Conservation (phyloP, 2,113 vertebrate species). For the Sylvietta virens region DNA sequence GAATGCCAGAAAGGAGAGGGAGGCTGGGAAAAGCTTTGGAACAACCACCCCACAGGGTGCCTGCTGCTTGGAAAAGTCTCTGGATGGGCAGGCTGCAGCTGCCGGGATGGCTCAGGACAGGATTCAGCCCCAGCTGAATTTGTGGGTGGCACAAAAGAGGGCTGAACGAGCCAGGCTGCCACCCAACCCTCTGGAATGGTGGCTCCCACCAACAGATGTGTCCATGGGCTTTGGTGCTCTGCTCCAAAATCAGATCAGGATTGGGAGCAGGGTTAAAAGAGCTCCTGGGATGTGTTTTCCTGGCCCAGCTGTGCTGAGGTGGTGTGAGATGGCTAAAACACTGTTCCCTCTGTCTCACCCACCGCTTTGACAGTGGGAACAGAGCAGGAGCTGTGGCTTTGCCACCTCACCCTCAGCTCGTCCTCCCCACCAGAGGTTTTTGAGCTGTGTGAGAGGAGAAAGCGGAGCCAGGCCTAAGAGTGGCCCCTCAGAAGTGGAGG, state of each 20-base stretch:
- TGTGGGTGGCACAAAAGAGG: not conserved
- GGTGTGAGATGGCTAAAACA: fast-evolving
- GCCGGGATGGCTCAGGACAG: not conserved
- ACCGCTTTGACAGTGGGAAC: fast-evolving
- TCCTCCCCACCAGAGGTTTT: not conserved
- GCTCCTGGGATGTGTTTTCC: not conserved
- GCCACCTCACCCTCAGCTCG: not conserved
- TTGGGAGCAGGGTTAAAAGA: not conserved
- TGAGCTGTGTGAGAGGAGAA: fast-evolving
- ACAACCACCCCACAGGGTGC: fast-evolving
- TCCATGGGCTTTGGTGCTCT: fast-evolving
- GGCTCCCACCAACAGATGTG: fast-evolving
- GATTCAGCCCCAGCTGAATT: not conserved
- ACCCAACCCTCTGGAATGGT: not conserved
- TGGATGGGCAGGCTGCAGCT: not conserved
- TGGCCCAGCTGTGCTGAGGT: fast-evolving
- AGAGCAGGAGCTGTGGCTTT: not conserved
- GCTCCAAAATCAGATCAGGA: not conserved
- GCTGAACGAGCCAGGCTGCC: fast-evolving
- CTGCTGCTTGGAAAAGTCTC: not conserved
- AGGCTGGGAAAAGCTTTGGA: not conserved
- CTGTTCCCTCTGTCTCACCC: fast-evolving
- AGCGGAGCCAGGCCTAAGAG: fast-evolving
- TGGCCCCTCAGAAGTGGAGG: not conserved
- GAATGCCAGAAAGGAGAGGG: not conserved